Conservation (phyloP, 1,140 invertebrate genomes). For the Vanessa atalanta region DNA sequence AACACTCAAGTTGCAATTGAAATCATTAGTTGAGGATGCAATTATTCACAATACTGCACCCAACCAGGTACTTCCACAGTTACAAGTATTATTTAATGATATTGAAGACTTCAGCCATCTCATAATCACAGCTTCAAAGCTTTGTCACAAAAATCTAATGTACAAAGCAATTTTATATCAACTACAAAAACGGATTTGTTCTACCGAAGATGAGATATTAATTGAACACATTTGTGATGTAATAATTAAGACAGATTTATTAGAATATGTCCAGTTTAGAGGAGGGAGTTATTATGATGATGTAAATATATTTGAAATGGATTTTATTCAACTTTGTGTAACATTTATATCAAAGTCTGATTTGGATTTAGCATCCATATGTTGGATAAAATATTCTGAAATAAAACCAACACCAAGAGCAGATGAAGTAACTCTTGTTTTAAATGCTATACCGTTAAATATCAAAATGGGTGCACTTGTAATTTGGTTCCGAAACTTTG, state of each 20-base stretch:
- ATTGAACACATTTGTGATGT: conserved; percentile 54
- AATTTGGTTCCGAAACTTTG: conserved; percentile 70
- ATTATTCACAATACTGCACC: conserved; percentile 35
- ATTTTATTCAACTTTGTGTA: conserved; percentile 59
- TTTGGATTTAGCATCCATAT: conserved; percentile 71
- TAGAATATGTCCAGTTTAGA: conserved; percentile 69
- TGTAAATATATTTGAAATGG: conserved; percentile 60
- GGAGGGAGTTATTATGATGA: conserved; percentile 57
- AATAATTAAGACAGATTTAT: conserved; percentile 66
- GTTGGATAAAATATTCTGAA: conserved; percentile 72
- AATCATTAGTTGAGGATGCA: conserved; percentile 46
- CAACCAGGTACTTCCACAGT: conserved; percentile 41
- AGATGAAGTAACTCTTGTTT: conserved; percentile 58
- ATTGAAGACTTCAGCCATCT: conserved; percentile 61
- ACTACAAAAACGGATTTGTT: conserved; percentile 61
- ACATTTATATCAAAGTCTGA: conserved; percentile 67
- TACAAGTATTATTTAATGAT: conserved; percentile 58
- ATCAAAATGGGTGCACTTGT: conserved; percentile 69
- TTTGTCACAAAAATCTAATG: conserved; percentile 58
- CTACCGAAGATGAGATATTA: conserved; percentile 42
- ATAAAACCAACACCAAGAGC: conserved; percentile 46
- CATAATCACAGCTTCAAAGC: conserved; percentile 47
- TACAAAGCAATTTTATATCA: conserved; percentile 63
- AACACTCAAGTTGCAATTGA: conserved; percentile 57
- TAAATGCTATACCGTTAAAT: conserved; percentile 66